Conservation (phyloP, 2,888 invertebrate species). For the Rapana venosa region DNA sequence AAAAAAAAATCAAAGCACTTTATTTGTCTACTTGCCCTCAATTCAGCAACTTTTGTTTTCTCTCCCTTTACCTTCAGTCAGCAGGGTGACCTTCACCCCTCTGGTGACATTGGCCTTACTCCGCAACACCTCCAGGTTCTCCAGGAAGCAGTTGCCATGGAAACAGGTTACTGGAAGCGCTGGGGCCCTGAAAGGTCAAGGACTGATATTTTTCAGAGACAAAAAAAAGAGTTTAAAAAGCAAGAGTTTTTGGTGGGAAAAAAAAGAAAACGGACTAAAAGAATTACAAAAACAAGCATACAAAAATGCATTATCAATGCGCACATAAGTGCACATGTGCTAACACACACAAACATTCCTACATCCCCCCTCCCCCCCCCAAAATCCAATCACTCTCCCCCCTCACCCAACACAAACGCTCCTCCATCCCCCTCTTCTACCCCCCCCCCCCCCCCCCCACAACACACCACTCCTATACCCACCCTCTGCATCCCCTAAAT, state of each 20-base stretch:
- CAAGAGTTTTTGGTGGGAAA: no score
- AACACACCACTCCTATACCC: not conserved
- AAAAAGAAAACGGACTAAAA: no score
- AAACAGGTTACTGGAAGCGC: constrained; percentile 92
- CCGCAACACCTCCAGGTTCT: constrained; percentile 79
- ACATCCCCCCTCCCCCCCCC: no score
- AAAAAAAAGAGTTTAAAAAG: no score
- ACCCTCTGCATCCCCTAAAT: not conserved
- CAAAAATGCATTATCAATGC: not conserved
- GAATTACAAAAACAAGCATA: not conserved
- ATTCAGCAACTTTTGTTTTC: no score
- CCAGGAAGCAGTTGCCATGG: constrained; percentile 92
- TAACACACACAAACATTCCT: not conserved
- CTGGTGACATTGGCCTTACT: constrained; percentile 69
- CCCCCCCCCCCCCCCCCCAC: no score
- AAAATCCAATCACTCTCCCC: no score
- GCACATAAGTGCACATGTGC: not conserved
- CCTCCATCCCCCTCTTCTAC: not conserved
- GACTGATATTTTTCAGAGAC: no score
- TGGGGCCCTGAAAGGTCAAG: constrained; percentile 82
- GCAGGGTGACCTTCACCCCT: constrained; percentile 86
- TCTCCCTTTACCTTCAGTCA: constrained; percentile 74
- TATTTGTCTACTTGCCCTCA: not conserved
- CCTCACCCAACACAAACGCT: not conserved
- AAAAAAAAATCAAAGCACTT: no score